Percentiles rank a stretch among this genome's conserved stretches.
These are phyloP conservation scores for Synaphobranchus kaupii DNA, from an alignment of 2,797 vertebrate genomes.

Conservation along the genomic window DNA sequence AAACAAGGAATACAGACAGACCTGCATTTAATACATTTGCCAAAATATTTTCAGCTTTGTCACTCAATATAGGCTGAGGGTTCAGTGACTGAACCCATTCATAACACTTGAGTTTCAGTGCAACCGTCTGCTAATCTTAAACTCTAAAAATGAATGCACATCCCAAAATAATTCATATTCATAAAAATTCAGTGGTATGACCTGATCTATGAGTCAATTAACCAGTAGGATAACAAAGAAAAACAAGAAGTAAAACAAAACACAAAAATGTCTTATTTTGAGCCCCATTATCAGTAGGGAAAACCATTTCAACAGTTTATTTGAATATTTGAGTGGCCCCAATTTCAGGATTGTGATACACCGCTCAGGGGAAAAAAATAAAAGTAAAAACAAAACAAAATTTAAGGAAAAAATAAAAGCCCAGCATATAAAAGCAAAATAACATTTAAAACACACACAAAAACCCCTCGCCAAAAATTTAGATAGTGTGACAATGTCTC, in stretches of 20 bases:
- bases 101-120: not conserved
- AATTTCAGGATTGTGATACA: conserved; percentile 25
- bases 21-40: no score
- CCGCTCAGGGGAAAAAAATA: not conserved
- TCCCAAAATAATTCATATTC: not conserved
- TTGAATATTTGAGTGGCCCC: conserved; percentile 22
- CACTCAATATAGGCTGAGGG: no score
- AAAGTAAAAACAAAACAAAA: not conserved
- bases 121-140: not conserved
- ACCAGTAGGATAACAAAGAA: not conserved
- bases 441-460: not conserved
- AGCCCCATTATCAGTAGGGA: conserved; percentile 6
- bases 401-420: conserved; percentile 13
- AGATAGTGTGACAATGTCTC: not conserved
- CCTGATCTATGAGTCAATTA: not conserved
- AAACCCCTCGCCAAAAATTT: not conserved
- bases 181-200: conserved; percentile 4
- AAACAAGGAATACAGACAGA: no score
- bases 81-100: not conserved
- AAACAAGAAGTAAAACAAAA: not conserved
- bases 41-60: no score
- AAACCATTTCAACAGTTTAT: conserved; percentile 27
- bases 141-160: not conserved
- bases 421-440: conserved; percentile 20
- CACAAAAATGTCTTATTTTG: not conserved